These are phyloP conservation scores for Eidolon dupreanum DNA, from an alignment of 2,797 vertebrate species.

Conservation along the genomic window DNA sequence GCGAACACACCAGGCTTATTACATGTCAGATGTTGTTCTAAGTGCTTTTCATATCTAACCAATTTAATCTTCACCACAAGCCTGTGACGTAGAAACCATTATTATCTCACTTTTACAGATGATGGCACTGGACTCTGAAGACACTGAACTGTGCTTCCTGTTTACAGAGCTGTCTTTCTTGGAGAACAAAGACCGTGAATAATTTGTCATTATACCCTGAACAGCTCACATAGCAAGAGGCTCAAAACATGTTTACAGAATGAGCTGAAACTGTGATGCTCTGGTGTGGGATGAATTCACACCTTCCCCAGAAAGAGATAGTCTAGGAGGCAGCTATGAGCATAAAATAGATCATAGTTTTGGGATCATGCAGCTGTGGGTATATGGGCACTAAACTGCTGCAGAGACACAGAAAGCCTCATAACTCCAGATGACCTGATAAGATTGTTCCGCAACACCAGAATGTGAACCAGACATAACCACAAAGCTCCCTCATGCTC, in stretches of 20 bases:
- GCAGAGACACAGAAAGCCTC: not conserved
- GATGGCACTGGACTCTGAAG: not conserved
- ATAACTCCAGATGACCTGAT: not conserved
- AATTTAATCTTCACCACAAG: not conserved
- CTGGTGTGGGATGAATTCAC: not conserved
- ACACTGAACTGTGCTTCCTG: accelerated
- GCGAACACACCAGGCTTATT: not conserved
- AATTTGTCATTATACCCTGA: not conserved
- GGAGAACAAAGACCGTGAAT: not conserved
- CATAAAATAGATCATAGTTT: not conserved
- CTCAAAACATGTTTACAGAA: not conserved
- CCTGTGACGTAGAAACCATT: not conserved
- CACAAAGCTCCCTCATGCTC: not conserved
- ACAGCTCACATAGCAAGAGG: not conserved
- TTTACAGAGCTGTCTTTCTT: not conserved
- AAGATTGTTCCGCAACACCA: not conserved
- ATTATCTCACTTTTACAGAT: not conserved
- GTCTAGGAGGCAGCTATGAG: not conserved
- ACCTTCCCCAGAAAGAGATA: not conserved
- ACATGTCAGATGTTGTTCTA: not conserved
- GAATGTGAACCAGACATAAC: not conserved
- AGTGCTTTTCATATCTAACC: not conserved
- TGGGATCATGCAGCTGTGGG: not conserved
- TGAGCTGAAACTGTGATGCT: not conserved
- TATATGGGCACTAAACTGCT: not conserved